Percentiles rank a stretch among this genome's conserved stretches.
Conservation (phyloP, 2,113 vertebrate species). For the Orthonyx spaldingii region DNA sequence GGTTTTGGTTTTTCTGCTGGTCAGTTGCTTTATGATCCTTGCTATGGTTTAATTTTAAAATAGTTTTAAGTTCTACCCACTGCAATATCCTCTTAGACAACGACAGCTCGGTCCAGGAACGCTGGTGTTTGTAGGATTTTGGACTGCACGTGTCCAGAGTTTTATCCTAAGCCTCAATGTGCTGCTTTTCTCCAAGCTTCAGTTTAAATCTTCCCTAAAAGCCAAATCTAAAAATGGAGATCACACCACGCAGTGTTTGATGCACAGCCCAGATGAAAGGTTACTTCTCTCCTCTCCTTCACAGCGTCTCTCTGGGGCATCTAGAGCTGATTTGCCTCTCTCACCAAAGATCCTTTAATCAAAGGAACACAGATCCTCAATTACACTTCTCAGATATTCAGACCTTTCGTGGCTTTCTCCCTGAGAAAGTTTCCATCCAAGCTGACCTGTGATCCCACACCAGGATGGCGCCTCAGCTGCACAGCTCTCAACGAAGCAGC, state of each 20-base stretch:
- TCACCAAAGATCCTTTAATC: background rate
- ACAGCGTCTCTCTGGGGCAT: background rate
- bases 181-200: background rate
- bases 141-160: background rate
- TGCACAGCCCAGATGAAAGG: background rate
- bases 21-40: background rate
- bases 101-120: background rate
- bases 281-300: background rate
- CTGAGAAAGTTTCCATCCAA: background rate
- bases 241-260: background rate
- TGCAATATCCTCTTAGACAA: background rate
- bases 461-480: background rate
- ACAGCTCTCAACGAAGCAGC: background rate
- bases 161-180: background rate
- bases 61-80: background rate
- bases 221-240: background rate
- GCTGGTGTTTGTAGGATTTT: background rate
- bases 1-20: background rate
- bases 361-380: background rate
- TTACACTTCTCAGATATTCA: background rate
- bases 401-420: background rate
- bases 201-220: background rate
- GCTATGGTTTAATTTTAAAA: background rate
- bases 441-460: background rate
- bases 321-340: background rate